Evolutionary conservation across 1,140 invertebrate genomes (phyloP), one percentile per base, ranked within the genome.

Genomic region (Drusus annulatus): DNA sequence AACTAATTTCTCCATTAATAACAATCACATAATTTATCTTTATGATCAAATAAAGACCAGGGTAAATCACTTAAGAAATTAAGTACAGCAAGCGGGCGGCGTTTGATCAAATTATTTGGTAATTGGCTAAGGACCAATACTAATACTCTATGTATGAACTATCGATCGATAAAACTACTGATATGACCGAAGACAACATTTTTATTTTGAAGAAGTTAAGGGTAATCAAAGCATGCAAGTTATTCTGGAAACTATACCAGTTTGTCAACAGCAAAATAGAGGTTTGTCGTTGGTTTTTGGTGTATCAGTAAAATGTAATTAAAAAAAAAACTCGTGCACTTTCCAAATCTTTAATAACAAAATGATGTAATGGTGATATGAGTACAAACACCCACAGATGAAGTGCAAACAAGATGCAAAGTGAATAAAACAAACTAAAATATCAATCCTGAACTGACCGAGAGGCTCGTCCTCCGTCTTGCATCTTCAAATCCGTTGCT

Each of bases 391-490:
- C 65, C 62, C 62, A 10, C 15, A 50, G 16, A 74, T 56, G 54
- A 28, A 74, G 71, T 74, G 71, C 71, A 74, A 74, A 58, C 54
- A 76, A 60, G 58, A 76, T 76, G 58, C 74, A 76, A 76, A 28
- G 74, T 60, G 52, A 62, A 45, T 8, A 76, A 45, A 76, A 62
- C 56, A 62, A 60, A 62, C 52, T 51, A 73, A 54, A 54, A 68
- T 74, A 56, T 60, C 73, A 76, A 36, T 76, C 74, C 54, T 60
- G 16, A 60, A 81, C 80, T 81, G 80, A 81, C 80, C 80, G 80
- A 69, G 17, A 50, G 36, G 25, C 60, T 21, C 17, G 51, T 65
- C 31, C 25, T 69, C 28, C 71, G 52, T 79, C 80, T 65, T 13
- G 8, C 36, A 51, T 71, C 68, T 45, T 73, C 77, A 51, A 45